Base-by-base conservation (phyloP, 2,113 vertebrate species). In the Colossoma macropomum region DNA sequence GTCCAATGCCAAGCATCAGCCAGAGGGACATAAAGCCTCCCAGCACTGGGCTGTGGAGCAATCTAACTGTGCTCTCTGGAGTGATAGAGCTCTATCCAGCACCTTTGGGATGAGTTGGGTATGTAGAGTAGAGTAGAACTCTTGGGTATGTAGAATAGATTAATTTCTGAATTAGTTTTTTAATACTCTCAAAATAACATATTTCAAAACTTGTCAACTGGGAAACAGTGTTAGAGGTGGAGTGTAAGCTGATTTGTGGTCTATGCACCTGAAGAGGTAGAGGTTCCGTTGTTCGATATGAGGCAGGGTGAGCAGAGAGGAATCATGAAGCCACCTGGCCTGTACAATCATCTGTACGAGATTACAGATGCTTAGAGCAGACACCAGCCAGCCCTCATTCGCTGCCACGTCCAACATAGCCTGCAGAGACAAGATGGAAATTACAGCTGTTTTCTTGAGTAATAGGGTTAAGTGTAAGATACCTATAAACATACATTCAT, bases 281-380 rank as follows among this genome's bases (percentile, higher is more conserved):
- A 99, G 96, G 89, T 98, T 91, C 0, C 95, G 96, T 12, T 91
- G 92, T 27, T 98, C 96, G 50, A 99, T 76, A 77, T 98, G 95
- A 60, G 98, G 97, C 76, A 99, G 82, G 1, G 96, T 98, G 73
- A 97, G 95, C 41, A 99, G 91, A 0, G 96, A 96, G 63, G 95
- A 97, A 59, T 99, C 96, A 41, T 96, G 92, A 41, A 98, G 90
- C 98, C 98, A 99, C 84, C 97, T 91, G 0, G 96, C 97, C 91
- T 99, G 98, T 80, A 99, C 88, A 7, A 98, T 88, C 98, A 99
- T 99, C 92, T 99, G 98, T 32, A 99, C 91, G 56, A 99, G 92
- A 81, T n/a, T 95, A 75, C 96, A 97, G 85, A 99, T 94, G 70
- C 96, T 96, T 65, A 99, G 90, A 65, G 93, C 95, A 4, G 97